These are phyloP conservation scores for Atlantisia rogersi DNA, from an alignment of 2,113 vertebrate genomes.

Conservation along the genomic window DNA sequence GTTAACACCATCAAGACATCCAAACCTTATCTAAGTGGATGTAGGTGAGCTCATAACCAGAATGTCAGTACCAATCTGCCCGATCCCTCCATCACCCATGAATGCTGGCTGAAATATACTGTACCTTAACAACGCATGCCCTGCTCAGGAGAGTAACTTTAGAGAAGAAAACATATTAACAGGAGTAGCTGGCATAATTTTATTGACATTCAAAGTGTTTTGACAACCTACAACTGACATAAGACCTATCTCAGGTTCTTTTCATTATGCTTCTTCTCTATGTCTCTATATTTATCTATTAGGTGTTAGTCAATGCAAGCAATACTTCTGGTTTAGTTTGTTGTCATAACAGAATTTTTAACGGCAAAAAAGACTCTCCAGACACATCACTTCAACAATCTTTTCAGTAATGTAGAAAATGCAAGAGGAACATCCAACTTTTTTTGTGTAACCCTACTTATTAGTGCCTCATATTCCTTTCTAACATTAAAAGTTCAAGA, in stretches of 20 bases:
- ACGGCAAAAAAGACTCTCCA: not conserved
- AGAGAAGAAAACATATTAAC: not conserved
- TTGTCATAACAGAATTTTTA: not conserved
- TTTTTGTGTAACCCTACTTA: not conserved
- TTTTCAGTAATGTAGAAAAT: not conserved
- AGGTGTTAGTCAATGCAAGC: not conserved
- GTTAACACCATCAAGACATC: not conserved
- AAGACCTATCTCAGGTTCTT: not conserved
- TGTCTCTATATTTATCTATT: not conserved
- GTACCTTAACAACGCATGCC: not conserved
- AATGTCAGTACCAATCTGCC: not conserved
- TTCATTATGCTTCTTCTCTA: not conserved
- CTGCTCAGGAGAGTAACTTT: not conserved
- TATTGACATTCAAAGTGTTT: not conserved
- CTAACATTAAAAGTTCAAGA: not conserved
- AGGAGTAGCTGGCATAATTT: not conserved
- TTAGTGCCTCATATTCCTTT: not conserved
- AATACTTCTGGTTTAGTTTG: not conserved
- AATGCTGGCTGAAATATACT: not conserved
- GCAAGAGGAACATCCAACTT: not conserved
- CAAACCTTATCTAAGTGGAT: not conserved
- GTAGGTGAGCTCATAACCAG: not conserved
- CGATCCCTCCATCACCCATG: not conserved
- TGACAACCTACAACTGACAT: not conserved
- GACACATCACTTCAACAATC: not conserved